Evolutionary conservation across 2,888 invertebrate genomes (phyloP).

Genomic region (Lasioglossum zephyrum): DNA sequence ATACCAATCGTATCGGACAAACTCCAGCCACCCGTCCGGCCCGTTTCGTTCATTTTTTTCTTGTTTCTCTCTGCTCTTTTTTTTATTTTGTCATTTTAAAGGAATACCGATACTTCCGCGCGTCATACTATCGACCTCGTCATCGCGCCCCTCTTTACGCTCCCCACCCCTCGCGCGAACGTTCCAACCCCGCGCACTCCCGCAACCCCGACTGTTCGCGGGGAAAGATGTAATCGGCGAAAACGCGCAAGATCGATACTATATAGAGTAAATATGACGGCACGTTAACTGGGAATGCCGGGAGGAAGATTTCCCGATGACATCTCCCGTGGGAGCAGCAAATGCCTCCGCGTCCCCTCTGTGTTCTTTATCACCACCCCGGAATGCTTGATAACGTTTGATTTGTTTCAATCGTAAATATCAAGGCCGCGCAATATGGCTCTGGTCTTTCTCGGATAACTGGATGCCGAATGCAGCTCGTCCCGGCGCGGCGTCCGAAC

Average conservation of each 20-base stretch:
- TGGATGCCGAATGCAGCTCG: conserved; percentile 47
- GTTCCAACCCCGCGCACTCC: not conserved
- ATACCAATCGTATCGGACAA: conserved; percentile 33
- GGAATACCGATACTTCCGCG: conserved; percentile 46
- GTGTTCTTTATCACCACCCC: conserved; percentile 83
- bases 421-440: conserved; percentile 69
- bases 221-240: conserved; percentile 56
- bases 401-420: conserved; percentile 84
- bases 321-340: conserved; percentile 74
- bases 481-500: conserved; percentile 12
- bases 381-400: conserved; percentile 85
- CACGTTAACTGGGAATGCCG: conserved; percentile 60
- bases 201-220: conserved; percentile 9
- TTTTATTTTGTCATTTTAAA: conserved; percentile 41
- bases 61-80: not conserved
- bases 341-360: conserved; percentile 82
- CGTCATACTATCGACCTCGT: conserved; percentile 47
- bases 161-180: not conserved
- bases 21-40: conserved; percentile 16
- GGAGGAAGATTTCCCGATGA: conserved; percentile 74
- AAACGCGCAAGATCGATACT: conserved; percentile 59
- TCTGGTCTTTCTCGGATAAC: conserved; percentile 16
- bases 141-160: not conserved
- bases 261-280: conserved; percentile 66
- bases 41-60: not conserved